phyloP scores from a whole-genome alignment of 2,113 vertebrate species.

The Silurus asotus region DNA sequence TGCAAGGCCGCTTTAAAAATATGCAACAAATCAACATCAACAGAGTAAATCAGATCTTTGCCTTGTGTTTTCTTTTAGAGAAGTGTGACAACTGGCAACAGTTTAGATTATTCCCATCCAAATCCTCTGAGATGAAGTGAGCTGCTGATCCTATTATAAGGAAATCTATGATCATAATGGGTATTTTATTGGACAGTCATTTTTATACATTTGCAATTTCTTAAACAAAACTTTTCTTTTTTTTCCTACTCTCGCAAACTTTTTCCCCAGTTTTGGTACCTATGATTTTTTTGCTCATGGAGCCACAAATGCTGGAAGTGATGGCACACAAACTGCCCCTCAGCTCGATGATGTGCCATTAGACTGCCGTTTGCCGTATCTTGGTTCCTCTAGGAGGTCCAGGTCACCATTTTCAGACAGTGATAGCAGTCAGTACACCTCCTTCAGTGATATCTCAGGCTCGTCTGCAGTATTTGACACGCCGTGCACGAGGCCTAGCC shows the following conservation, averaged over 20 bases:
- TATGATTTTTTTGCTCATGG: constrained; percentile 88
- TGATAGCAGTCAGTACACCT: constrained; percentile 85
- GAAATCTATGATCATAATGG: background rate
- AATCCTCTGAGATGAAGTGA: constrained; percentile 29
- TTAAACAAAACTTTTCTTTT: background rate
- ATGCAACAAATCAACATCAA: background rate
- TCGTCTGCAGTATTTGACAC: constrained; percentile 56
- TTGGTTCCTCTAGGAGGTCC: constrained; percentile 84
- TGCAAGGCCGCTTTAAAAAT: background rate
- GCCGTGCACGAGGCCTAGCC: constrained; percentile 80
- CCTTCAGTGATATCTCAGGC: constrained; percentile 85
- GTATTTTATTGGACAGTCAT: background rate
- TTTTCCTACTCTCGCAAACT: background rate
- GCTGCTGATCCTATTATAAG: background rate
- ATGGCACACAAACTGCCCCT: constrained; percentile 83
- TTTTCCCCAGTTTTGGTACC: constrained; percentile 85
- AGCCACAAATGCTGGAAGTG: constrained; percentile 85
- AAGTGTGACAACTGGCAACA: constrained; percentile 35
- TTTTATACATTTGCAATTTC: background rate
- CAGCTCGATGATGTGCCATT: constrained; percentile 74
- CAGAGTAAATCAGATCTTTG: background rate
- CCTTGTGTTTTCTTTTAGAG: constrained; percentile 19
- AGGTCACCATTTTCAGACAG: constrained; percentile 89
- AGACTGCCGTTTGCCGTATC: constrained; percentile 85
- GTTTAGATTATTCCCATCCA: constrained; percentile 40